Base-by-base conservation (phyloP, 2,888 invertebrate genomes). In the Drosophila fungiperda region DNA sequence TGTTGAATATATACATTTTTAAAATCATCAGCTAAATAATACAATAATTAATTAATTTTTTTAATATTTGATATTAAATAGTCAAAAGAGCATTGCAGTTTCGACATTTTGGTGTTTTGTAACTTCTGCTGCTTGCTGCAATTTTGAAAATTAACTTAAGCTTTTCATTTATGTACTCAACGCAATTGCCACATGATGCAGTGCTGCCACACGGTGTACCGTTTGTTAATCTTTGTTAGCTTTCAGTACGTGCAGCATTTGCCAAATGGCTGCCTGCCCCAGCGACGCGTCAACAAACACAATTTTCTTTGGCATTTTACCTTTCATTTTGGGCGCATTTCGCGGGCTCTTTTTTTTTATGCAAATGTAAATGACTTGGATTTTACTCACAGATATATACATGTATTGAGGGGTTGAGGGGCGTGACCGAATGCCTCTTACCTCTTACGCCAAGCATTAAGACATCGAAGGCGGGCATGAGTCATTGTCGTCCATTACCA, bases 211-310 rank as follows among this genome's bases (percentile, higher is more conserved):
- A 61, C 64, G 63, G 11, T 33, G 32, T 61, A 35, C 36, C 48
- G 29, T 69, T 63, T 35, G 64, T 79, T 83, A 84, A 83, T 83
- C 77, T 68, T 80, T 80, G 82, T 80, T 77, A 71, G 83, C 76
- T 78, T 73, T 66, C 58, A 70, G 65, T 76, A 78, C 78, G 78
- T 75, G 80, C 71, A 72, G 33, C 72, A 72, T 75, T 73, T 76
- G 62, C 66, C 63, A 79, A 76, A 71, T 79, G 79, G 65, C 42
- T 62, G 53, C 65, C 45, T 35, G n/a, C 54, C 60, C 3, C 17
- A 8, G 6, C 35, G 6, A 8, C 8, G 5, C 32, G 7, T 17
- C 38, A 20, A 23, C 8, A 29, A n/a, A 3, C 2, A 23, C 35
- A 26, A 26, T 32, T 23, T n/a, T 45, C 36, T 48, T 60, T 45